Base-by-base conservation (phyloP, 2,888 invertebrate species). In the Octonoba sinensis region DNA sequence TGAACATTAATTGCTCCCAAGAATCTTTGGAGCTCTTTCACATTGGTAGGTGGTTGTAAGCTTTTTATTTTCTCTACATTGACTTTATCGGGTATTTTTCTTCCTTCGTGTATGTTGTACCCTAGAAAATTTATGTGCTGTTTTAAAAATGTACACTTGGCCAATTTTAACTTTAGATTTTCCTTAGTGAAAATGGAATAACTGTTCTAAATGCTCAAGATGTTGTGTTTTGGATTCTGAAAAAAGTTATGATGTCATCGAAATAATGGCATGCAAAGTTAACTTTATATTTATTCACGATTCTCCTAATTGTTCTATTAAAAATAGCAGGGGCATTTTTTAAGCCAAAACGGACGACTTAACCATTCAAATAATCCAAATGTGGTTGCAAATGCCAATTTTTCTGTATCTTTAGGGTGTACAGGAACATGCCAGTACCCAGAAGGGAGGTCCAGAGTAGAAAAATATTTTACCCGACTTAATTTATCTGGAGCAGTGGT, bases 271-370 rank as follows among this genome's bases (percentile, higher is more conserved):
- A 57, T 3, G 57, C 57, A 57, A 57, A 57, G 24, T 57, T 20
- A 57, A 57, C 24, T 57, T 57, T 57, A 20, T 57, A 57, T 16
- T 57, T 57, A 57, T 57, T 4, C 13, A 57, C 11, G 22, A 57
- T 57, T 57, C 57, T 54, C 16, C 54, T 54, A 54, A 54, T 54
- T n/a, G 54, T 20, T 20, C 57, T 12, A 57, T 57, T 57, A 57
- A 57, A 57, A 8, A 57, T 57, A 4, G 18, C 57, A 57, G 57
- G 57, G 18, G 20, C 57, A 57, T 57, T 57, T 20, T 57, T 57
- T 4, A 20, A 20, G 20, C 57, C 22, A 57, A 57, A 57, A 8
- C n/a, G 57, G 57, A 3, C 11, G 15, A 11, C 6, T 16, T 6
- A 4, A 2, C 15, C 22, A 57, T 57, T 57, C 57, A 57, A 22